Conservation (phyloP, 2,797 vertebrate species). For the Chanos chanos region DNA sequence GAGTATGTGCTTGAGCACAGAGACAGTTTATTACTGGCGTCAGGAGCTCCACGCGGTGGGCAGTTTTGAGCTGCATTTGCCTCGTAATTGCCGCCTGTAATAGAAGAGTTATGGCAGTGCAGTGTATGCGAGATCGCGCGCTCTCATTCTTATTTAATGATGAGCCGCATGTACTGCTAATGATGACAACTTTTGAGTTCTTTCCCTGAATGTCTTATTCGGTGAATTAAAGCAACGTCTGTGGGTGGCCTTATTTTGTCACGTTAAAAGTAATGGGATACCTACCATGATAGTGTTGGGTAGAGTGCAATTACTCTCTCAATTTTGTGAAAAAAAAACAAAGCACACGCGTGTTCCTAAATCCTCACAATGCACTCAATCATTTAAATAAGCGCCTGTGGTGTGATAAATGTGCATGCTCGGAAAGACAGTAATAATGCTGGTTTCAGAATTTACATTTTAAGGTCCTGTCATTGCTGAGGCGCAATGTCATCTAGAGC, state of each 20-base stretch:
- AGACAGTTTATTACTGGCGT: conserved; percentile 21
- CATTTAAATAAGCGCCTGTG: conserved; percentile 10
- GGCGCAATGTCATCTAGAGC: too few relatives aligned
- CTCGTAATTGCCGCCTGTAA: conserved; percentile 38
- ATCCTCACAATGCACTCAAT: neutral
- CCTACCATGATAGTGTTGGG: conserved; percentile 37
- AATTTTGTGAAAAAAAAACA: conserved; percentile 8
- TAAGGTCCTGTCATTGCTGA: too few relatives aligned
- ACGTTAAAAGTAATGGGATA: conserved; percentile 40
- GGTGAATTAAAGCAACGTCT: conserved; percentile 16
- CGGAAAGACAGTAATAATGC: too few relatives aligned
- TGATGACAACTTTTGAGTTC: conserved; percentile 28
- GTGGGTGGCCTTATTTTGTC: conserved; percentile 49
- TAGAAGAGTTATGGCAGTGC: conserved; percentile 27
- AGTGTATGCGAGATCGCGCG: conserved; percentile 12
- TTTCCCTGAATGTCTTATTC: conserved; percentile 34
- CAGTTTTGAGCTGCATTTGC: neutral
- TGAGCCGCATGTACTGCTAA: conserved; percentile 31
- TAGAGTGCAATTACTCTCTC: conserved; percentile 33
- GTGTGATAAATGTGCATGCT: neutral
- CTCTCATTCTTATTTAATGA: conserved; percentile 31
- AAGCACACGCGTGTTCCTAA: neutral
- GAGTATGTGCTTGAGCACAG: conserved; percentile 10
- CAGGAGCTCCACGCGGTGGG: neutral
- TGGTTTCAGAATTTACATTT: too few relatives aligned